These are phyloP conservation scores for Stenichneumon culpator DNA, from an alignment of 2,888 invertebrate genomes.

Conservation along the genomic window DNA sequence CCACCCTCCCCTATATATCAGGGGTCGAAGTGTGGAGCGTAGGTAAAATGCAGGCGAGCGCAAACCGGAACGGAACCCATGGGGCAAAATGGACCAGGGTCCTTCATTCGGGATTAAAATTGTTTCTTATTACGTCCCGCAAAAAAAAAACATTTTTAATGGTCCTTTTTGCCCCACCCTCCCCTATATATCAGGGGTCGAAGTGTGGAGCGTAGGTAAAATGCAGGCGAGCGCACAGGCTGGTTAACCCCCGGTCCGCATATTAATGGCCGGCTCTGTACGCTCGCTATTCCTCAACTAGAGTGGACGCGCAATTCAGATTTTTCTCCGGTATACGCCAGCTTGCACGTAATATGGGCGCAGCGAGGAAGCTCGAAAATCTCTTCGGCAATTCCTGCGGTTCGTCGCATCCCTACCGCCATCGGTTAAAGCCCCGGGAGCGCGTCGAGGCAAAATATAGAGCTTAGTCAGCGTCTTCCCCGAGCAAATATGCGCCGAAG, in stretches of 20 bases:
- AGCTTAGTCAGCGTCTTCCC: constrained; percentile 63
- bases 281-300: constrained; percentile 35
- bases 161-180: background rate
- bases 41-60: constrained; percentile 33
- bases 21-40: constrained; percentile 56
- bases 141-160: background rate
- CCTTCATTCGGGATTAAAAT: background rate
- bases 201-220: constrained; percentile 36
- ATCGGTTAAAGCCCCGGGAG: constrained; percentile 54
- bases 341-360: constrained; percentile 60
- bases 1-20: constrained; percentile 33
- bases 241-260: constrained; percentile 65
- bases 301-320: constrained; percentile 33
- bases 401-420: constrained; percentile 27
- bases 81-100: background rate
- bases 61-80: no score
- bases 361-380: constrained; percentile 38
- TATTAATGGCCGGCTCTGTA: constrained; percentile 65
- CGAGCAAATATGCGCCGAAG: constrained; percentile 40
- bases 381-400: constrained; percentile 57
- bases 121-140: no score
- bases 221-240: constrained; percentile 55
- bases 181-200: constrained; percentile 59
- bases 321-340: constrained; percentile 56
- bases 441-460: constrained; percentile 41